Conservation (phyloP, 2,113 vertebrate genomes). For the Clarias gariepinus region DNA sequence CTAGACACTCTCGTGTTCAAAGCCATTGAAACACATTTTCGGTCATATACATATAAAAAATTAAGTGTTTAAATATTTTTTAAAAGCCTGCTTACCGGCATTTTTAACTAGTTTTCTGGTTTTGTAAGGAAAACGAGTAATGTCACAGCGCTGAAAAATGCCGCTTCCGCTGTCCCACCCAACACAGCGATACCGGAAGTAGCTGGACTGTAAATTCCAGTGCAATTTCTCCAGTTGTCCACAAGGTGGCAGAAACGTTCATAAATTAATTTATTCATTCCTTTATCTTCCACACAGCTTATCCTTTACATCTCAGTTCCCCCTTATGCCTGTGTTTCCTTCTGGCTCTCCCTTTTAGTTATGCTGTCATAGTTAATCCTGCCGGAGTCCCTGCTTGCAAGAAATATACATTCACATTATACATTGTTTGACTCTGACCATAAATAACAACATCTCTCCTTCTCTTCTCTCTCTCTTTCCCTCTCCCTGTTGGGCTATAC, state of each 20-base stretch:
- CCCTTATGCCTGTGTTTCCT: too few relatives aligned
- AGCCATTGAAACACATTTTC: background rate
- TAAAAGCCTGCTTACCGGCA: constrained; percentile 77
- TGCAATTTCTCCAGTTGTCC: background rate
- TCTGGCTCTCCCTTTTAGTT: too few relatives aligned
- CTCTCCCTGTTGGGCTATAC: too few relatives aligned
- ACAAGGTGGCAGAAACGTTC: background rate
- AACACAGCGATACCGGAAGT: constrained; percentile 67
- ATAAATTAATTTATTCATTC: background rate
- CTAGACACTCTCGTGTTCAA: background rate
- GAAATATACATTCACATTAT: too few relatives aligned
- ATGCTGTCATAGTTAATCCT: too few relatives aligned
- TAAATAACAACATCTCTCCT: too few relatives aligned
- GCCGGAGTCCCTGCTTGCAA: too few relatives aligned
- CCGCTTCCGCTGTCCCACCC: constrained; percentile 80
- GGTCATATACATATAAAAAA: background rate
- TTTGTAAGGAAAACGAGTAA: constrained; percentile 52
- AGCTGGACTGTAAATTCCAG: background rate
- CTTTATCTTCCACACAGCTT: too few relatives aligned
- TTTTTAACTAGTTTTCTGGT: constrained; percentile 63
- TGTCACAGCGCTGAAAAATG: constrained; percentile 34
- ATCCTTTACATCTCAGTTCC: too few relatives aligned
- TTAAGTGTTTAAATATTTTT: background rate
- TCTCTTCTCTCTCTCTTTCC: too few relatives aligned
- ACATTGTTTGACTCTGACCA: too few relatives aligned